A percentile compares a stretch with the other conserved stretches of the same genome.
These are phyloP conservation scores for Tachuris rubrigastra DNA, from an alignment of 2,113 vertebrate species.

Conservation along the genomic window DNA sequence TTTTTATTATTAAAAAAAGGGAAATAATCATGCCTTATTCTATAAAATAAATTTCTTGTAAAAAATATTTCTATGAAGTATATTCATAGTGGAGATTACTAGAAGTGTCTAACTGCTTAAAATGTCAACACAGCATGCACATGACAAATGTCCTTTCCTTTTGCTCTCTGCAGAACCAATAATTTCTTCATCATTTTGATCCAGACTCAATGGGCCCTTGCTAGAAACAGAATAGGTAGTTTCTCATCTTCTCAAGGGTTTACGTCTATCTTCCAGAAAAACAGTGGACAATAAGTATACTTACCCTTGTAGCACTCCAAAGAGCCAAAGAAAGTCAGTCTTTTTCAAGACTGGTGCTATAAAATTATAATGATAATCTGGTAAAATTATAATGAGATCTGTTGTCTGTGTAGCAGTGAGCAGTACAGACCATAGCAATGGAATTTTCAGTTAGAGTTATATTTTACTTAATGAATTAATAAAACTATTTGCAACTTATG, in stretches of 20 bases:
- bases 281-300: not conserved
- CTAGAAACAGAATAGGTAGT: not conserved
- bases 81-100: not conserved
- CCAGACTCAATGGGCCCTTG: not conserved
- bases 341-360: not conserved
- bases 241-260: not conserved
- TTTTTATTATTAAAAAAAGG: not conserved
- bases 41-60: not conserved
- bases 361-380: not conserved
- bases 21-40: not conserved
- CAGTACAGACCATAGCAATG: not conserved
- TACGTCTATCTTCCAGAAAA: not conserved
- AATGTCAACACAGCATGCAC: not conserved
- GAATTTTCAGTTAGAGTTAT: not conserved
- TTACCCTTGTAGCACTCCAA: not conserved
- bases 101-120: not conserved
- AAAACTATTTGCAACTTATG: not conserved
- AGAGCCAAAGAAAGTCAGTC: not conserved
- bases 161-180: not conserved
- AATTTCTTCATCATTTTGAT: not conserved
- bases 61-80: not conserved
- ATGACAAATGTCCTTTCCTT: not conserved
- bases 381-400: not conserved
- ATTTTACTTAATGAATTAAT: not conserved
- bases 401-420: not conserved